Evolutionary conservation across 64 coral and sea anemone genomes (phyloP), one percentile per base, ranked within the genome.

Genomic region (Anthopleura sola): DNA sequence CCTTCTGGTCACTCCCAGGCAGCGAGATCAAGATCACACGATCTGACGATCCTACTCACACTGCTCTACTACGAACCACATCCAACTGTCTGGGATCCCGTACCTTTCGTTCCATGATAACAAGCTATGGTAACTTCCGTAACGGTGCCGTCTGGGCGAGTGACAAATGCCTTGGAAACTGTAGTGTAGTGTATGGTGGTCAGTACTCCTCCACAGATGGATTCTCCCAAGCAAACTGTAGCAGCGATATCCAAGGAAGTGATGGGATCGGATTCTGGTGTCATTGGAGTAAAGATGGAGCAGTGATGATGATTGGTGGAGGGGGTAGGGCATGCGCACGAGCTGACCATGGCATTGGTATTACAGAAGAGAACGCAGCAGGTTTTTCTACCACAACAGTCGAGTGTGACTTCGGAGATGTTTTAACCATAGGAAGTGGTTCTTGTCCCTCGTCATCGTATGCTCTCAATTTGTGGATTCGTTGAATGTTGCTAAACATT

Each of bases 211-310:
- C 54, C 14, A 68, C 83, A 6, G 39, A 44, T 44, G 39, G 39
- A 44, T 44, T 44, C 39, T 44, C 10, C 12, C 49, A 51, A 16
- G 49, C 15, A 16, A 5, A 14, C 1, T 51, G 49, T 16, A 51
- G 12, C 12, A 64, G 83, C 56, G 3, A 85, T 29, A 64, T 85
- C 12, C 83, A 60, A 37, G 66, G 51, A 31, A 85, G 83, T 33
- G 36, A 85, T 49, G 36, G 60, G 18, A 85, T 85, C 55, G 83
- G 83, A 13, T 85, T 85, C n/a, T 85, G 83, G 83, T 85, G 83
- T 68, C 17, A 68, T 24, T 85, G 29, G 12, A 39, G 2, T 44
- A 0, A 24, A 5, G 83, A 85, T 68, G 83, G 83, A 60, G 20
- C 83, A 3, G 83, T 85, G 83, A 85, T 51, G 49, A 16, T 51